These are phyloP conservation scores for Drosophila insularis DNA, from an alignment of 1,140 invertebrate genomes.

Conservation along the genomic window DNA sequence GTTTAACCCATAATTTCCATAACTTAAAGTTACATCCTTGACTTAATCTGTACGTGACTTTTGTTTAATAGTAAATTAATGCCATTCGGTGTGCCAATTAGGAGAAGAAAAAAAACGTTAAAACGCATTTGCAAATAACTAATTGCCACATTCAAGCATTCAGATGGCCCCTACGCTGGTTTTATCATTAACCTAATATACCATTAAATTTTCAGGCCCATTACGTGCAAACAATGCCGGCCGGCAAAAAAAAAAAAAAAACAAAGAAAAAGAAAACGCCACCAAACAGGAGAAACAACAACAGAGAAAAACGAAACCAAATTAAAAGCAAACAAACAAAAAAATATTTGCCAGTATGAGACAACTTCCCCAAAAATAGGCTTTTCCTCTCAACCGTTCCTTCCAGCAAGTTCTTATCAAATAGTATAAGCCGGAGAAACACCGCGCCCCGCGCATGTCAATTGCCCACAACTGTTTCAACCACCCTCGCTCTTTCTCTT, in stretches of 20 bases:
- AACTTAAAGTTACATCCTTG: not conserved
- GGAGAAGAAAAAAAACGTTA: not conserved
- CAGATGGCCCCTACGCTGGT: not conserved
- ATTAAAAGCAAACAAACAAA: constrained; percentile 49
- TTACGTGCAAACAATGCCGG: constrained; percentile 29
- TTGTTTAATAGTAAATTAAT: not conserved
- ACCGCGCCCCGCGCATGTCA: constrained; percentile 19
- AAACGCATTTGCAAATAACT: constrained; percentile 6
- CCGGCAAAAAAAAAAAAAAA: constrained; percentile 26
- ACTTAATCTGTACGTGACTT: not conserved
- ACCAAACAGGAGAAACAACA: constrained; percentile 22
- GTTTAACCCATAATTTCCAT: too few species aligned
- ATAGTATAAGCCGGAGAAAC: not conserved
- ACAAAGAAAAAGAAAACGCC: not conserved
- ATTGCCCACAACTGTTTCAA: constrained; percentile 32
- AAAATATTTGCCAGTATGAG: constrained; percentile 28
- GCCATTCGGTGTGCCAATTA: not conserved
- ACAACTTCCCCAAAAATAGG: constrained; percentile 6
- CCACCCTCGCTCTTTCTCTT: constrained; percentile 43
- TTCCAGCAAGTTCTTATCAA: too few species aligned
- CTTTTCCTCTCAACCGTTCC: not conserved
- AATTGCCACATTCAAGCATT: not conserved
- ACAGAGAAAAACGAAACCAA: constrained; percentile 13
- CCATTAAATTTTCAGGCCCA: constrained; percentile 9
- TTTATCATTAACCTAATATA: constrained; percentile 10